Evolutionary conservation across 1,140 invertebrate species (phyloP).

Genomic region (Batillaria attramentaria): DNA sequence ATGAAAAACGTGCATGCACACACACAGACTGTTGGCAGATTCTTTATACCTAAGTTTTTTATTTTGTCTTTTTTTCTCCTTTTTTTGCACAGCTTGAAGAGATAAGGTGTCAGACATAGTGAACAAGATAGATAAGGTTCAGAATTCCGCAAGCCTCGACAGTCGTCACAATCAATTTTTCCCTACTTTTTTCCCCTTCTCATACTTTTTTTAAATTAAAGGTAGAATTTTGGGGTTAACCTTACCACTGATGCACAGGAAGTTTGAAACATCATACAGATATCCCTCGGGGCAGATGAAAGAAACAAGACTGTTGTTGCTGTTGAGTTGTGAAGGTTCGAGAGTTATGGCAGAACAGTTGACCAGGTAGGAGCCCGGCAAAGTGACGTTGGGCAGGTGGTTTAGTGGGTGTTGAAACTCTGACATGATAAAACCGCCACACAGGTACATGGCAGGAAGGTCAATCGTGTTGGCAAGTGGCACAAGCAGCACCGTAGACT

Average conservation of each 20-base stretch:
- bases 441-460: neutral
- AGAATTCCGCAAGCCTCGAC: no score
- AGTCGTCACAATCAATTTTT: no score
- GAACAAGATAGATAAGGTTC: no score
- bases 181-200: neutral
- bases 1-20: no score
- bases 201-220: neutral
- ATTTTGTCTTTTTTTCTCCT: neutral
- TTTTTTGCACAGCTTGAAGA: no score
- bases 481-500: slow-evolving; percentile 21
- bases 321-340: slow-evolving; percentile 10
- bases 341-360: slow-evolving; percentile 32
- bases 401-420: slow-evolving; percentile 2
- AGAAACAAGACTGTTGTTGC: neutral
- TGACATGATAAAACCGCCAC: slow-evolving; percentile 18
- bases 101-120: no score
- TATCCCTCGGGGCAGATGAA: slow-evolving; percentile 33
- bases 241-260: slow-evolving; percentile 38
- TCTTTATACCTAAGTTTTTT: no score
- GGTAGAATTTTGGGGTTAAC: neutral
- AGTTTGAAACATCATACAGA: slow-evolving; percentile 31
- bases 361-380: slow-evolving; percentile 3
- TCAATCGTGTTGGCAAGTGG: slow-evolving; percentile 19
- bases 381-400: slow-evolving; percentile 19
- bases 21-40: no score